These are phyloP conservation scores for Adoxophyes honmai DNA, from an alignment of 1,140 invertebrate species.

Conservation along the genomic window DNA sequence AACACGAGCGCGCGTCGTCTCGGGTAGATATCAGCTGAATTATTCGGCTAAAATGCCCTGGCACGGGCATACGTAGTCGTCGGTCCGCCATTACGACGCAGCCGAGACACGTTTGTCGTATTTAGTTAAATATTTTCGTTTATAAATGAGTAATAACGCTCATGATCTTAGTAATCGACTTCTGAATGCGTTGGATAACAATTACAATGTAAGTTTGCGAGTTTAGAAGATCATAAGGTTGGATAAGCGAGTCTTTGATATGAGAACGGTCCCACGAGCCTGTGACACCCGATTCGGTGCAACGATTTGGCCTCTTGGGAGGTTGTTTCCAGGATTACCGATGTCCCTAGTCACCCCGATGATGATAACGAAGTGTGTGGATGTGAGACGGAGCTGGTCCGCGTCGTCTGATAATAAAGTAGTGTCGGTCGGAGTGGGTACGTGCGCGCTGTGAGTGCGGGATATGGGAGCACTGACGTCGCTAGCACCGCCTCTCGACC, in stretches of 20 bases:
- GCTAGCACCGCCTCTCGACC: constrained; percentile 59
- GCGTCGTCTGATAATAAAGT: constrained; percentile 17
- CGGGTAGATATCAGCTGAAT: constrained; percentile 77
- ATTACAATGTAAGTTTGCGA: constrained; percentile 77
- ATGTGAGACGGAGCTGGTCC: not conserved
- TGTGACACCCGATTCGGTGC: constrained; percentile 72
- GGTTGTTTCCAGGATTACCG: constrained; percentile 46
- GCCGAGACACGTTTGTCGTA: constrained; percentile 77
- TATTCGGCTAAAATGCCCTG: constrained; percentile 78
- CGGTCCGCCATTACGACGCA: constrained; percentile 78
- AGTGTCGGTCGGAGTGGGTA: constrained; percentile 56
- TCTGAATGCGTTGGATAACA: constrained; percentile 78
- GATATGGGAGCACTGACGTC: constrained; percentile 68
- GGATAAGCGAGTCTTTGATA: constrained; percentile 61
- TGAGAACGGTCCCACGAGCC: constrained; percentile 69
- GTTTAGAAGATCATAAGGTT: constrained; percentile 58
- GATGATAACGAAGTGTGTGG: not conserved
- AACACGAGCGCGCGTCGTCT: constrained; percentile 76
- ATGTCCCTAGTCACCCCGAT: constrained; percentile 24
- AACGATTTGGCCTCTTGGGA: constrained; percentile 56
- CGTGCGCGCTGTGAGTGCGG: constrained; percentile 63
- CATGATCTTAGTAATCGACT: constrained; percentile 77
- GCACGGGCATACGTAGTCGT: constrained; percentile 78
- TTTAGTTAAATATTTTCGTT: constrained; percentile 78
- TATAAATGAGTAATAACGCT: constrained; percentile 78